Evolutionary conservation across 2,113 vertebrate genomes (phyloP).

Genomic region (Corydoras sp.): DNA sequence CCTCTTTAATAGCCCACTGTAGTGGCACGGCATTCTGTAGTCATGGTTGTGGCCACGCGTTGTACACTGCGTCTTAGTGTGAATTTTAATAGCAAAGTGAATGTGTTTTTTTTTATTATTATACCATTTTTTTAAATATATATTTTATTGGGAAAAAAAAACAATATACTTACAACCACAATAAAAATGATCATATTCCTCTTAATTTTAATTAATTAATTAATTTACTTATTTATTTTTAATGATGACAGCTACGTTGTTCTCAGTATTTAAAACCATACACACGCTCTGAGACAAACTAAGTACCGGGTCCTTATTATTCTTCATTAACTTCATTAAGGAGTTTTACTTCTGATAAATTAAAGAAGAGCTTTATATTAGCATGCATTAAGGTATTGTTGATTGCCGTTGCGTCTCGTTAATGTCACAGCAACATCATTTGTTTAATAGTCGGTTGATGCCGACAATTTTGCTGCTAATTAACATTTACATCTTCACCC

Average conservation of each 20-base stretch:
- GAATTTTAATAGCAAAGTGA: too few relatives aligned
- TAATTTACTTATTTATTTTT: too few relatives aligned
- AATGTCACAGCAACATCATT: conserved; percentile 11
- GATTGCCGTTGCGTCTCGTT: not conserved
- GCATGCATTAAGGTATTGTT: conserved; percentile 12
- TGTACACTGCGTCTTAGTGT: too few relatives aligned
- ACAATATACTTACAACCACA: too few relatives aligned
- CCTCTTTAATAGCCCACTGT: too few relatives aligned
- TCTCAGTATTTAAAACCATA: not conserved
- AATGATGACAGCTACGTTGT: not conserved
- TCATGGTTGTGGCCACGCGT: too few relatives aligned
- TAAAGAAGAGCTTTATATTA: not conserved
- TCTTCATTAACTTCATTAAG: conserved; percentile 11
- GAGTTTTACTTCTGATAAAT: conserved; percentile 12
- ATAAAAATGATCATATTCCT: too few relatives aligned
- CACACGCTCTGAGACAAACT: not conserved
- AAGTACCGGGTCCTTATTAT: not conserved
- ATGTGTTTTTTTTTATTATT: too few relatives aligned
- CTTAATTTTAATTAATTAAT: too few relatives aligned
- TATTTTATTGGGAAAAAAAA: too few relatives aligned
- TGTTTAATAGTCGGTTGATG: not conserved
- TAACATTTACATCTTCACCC: not conserved
- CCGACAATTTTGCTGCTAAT: conserved; percentile 17
- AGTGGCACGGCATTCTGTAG: too few relatives aligned
- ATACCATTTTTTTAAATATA: too few relatives aligned